Evolutionary conservation across 2,797 vertebrate species (phyloP).

Genomic region (Scomberomorus guttatus): DNA sequence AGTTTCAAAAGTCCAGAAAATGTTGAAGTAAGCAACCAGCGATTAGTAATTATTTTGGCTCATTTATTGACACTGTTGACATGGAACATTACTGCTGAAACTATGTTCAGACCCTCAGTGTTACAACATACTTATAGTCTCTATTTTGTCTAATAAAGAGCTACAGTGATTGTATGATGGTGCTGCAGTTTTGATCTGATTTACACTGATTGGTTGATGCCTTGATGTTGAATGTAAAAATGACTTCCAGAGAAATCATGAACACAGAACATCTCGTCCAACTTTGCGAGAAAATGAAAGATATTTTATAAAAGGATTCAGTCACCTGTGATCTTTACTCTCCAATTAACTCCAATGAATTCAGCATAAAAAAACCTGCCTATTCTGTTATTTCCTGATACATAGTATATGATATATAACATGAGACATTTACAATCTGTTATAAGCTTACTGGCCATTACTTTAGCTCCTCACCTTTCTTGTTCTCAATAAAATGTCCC

Average conservation of each 20-base stretch:
- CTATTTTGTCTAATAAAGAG: background rate
- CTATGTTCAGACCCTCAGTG: background rate
- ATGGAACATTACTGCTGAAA: background rate
- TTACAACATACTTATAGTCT: background rate
- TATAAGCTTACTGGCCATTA: background rate
- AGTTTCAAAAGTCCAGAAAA: constrained; percentile 2
- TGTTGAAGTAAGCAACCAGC: background rate
- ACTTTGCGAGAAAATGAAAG: no score
- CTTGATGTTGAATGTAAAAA: no score
- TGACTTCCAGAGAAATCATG: no score
- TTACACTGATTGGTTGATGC: no score
- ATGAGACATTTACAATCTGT: background rate
- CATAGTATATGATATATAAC: no score
- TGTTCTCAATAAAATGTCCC: background rate
- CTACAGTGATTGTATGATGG: background rate
- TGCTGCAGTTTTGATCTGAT: background rate
- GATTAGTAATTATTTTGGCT: constrained; percentile 13
- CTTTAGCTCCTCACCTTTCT: background rate
- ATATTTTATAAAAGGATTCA: no score
- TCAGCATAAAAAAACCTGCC: no score
- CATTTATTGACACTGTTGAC: background rate
- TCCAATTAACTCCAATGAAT: no score
- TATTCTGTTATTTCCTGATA: no score
- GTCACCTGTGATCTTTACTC: no score
- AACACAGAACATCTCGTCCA: no score